phyloP scores from a whole-genome alignment of 2,888 invertebrate species.

The Drosophila percnosoma region DNA sequence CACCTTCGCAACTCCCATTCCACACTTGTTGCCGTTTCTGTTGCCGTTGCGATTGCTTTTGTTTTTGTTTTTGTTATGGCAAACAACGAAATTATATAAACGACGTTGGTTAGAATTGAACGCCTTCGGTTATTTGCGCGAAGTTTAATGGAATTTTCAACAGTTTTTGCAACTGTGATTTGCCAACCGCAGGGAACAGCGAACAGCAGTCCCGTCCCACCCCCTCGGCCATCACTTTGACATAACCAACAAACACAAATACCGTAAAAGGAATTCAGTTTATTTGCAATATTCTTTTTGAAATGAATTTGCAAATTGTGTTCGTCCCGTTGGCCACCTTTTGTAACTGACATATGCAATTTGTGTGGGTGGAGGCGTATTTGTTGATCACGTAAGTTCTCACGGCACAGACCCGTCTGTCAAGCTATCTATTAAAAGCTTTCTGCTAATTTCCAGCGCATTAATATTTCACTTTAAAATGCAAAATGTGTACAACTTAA shows the following conservation, averaged over 20 bases:
- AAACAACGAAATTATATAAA: conserved; percentile 79
- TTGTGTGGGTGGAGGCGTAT: conserved; percentile 20
- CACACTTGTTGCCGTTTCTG: conserved; percentile 14
- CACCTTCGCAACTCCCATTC: not conserved
- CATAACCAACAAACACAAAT: conserved; percentile 28
- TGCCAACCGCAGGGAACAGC: conserved; percentile 55
- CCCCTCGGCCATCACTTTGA: conserved; percentile 8
- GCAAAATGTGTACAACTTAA: conserved; percentile 45
- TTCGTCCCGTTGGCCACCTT: conserved; percentile 13
- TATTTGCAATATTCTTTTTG: conserved; percentile 42
- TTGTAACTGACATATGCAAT: conserved; percentile 76
- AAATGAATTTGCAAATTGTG: conserved; percentile 63
- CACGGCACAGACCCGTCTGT: conserved; percentile 25
- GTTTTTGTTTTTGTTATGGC: conserved; percentile 66
- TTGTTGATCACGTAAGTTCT: conserved; percentile 1
- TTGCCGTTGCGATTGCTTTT: conserved; percentile 21
- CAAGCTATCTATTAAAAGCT: conserved; percentile 44
- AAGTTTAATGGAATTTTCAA: conserved; percentile 84
- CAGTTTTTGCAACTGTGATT: conserved; percentile 79
- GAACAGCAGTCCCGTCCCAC: not conserved
- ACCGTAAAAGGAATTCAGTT: conserved; percentile 26
- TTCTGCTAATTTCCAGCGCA: conserved; percentile 50
- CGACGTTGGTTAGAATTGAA: conserved; percentile 81
- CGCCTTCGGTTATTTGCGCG: conserved; percentile 83
- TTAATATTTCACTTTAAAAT: conserved; percentile 66